Evolutionary conservation across 2,113 vertebrate genomes (phyloP).

Genomic region (Plotosus lineatus): DNA sequence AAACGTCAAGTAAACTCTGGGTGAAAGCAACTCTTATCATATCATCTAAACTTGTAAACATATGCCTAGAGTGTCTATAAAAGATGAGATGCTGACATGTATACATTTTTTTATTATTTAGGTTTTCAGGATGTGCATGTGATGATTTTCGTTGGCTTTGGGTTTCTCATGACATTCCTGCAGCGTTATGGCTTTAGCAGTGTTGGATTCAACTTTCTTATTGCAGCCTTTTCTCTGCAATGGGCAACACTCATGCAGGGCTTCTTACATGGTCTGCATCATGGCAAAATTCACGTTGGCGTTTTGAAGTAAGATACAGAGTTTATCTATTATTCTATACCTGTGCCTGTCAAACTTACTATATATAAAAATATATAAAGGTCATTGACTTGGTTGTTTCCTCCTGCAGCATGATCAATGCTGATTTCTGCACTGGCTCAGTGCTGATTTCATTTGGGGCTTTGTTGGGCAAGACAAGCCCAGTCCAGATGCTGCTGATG

Average conservation of each 20-base stretch:
- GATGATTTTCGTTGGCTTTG: slow-evolving; percentile 89
- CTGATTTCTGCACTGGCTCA: slow-evolving; percentile 84
- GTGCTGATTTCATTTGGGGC: slow-evolving; percentile 88
- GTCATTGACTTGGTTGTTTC: background rate
- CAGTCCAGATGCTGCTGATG: slow-evolving; percentile 83
- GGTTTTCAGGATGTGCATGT: slow-evolving; percentile 85
- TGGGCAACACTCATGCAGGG: slow-evolving; percentile 89
- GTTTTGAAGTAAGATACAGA: slow-evolving; percentile 75
- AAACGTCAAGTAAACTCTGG: background rate
- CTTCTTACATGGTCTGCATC: slow-evolving; percentile 74
- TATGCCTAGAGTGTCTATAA: background rate
- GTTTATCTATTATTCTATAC: background rate
- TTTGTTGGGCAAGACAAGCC: slow-evolving; percentile 83
- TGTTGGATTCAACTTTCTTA: slow-evolving; percentile 82
- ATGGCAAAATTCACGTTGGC: slow-evolving; percentile 79
- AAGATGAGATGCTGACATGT: too few relatives aligned
- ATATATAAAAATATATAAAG: too few relatives aligned
- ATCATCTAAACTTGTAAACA: slow-evolving; percentile 13
- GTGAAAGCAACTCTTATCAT: background rate
- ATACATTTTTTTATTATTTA: slow-evolving; percentile 52
- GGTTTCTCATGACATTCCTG: slow-evolving; percentile 89
- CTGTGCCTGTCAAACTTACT: background rate
- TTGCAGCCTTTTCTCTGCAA: slow-evolving; percentile 81
- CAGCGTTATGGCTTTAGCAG: slow-evolving; percentile 81
- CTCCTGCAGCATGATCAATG: slow-evolving; percentile 83